These are phyloP conservation scores for Drosophila watanabei DNA, from an alignment of 1,140 invertebrate species.

Conservation along the genomic window DNA sequence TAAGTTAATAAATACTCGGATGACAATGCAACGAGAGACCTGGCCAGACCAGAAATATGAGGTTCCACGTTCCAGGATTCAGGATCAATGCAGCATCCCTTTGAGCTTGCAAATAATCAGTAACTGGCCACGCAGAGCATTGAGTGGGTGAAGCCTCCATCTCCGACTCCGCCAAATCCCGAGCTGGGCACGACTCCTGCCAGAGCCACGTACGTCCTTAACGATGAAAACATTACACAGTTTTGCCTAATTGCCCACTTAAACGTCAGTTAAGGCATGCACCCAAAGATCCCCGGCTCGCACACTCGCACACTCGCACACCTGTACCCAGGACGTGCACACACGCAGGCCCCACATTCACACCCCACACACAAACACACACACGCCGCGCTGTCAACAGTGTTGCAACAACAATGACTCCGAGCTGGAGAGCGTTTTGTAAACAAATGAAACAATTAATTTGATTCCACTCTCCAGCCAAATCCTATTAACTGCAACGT, in stretches of 20 bases:
- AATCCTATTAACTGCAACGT: conserved; percentile 75
- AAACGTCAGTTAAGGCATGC: conserved; percentile 53
- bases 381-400: conserved; percentile 16
- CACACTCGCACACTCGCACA: neutral
- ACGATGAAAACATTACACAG: conserved; percentile 67
- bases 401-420: conserved; percentile 48
- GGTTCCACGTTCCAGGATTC: neutral
- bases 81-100: conserved; percentile 19
- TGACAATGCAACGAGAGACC: neutral
- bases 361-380: neutral
- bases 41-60: neutral
- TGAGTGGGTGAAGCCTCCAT: neutral
- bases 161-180: neutral
- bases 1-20: conserved; percentile 56
- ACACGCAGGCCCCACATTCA: neutral
- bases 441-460: conserved; percentile 81
- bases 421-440: conserved; percentile 45
- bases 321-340: neutral
- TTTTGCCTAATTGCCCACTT: conserved; percentile 75
- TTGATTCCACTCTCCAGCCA: conserved; percentile 68
- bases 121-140: neutral
- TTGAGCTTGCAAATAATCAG: conserved; percentile 2
- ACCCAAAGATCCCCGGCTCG: conserved; percentile 8
- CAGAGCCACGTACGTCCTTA: conserved; percentile 23
- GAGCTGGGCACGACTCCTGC: neutral